Base-by-base conservation (phyloP, 2,888 invertebrate genomes). In the Andrena haemorrhoa region DNA sequence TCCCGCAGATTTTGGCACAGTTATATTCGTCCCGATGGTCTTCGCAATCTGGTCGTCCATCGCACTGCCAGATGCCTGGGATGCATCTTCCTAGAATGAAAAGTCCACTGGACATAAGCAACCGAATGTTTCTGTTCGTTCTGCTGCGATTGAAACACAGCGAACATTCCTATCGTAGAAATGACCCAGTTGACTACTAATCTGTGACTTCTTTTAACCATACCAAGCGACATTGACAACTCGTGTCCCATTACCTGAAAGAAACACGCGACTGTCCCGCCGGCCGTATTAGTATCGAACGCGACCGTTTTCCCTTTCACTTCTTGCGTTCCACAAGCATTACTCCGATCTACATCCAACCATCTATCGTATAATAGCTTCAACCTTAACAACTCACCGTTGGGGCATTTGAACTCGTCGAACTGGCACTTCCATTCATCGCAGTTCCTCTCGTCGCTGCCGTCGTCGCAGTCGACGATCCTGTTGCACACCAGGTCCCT, bases 401-500 rank as follows among this genome's bases (percentile, higher is more conserved):
- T 92, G 31, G 91, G 87, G 92, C 96, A 96, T 20, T 94, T 94
- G 84, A 95, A 95, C 89, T 96, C 96, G 85, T 95, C 95, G 79
- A 94, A 94, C 33, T 93, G 92, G 86, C 96, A 96, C 68, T 94
- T 92, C 96, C 95, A 95, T 2, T 90, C 86, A 29, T 92, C 94
- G 90, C 96, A 96, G 77, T 94, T 93, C 8, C 91, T 88, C 93
- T 96, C 96, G 89, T 96, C 96, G 82, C 95, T 95, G 47, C 95
- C 95, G 89, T 96, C 96, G 64, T 95, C 94, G 88, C 96, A 96
- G 86, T 96, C 95, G 5, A 94, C 91, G 73, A 96, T 95, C 23
- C 95, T 95, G 91, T 96, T 96, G 89, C 96, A 96, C 0, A 96
- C 96, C 12, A 95, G 92, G 87, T 95, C 94, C 68, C 95, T 92